phyloP scores from a whole-genome alignment of 2,797 vertebrate species.

The Chelmon rostratus region DNA sequence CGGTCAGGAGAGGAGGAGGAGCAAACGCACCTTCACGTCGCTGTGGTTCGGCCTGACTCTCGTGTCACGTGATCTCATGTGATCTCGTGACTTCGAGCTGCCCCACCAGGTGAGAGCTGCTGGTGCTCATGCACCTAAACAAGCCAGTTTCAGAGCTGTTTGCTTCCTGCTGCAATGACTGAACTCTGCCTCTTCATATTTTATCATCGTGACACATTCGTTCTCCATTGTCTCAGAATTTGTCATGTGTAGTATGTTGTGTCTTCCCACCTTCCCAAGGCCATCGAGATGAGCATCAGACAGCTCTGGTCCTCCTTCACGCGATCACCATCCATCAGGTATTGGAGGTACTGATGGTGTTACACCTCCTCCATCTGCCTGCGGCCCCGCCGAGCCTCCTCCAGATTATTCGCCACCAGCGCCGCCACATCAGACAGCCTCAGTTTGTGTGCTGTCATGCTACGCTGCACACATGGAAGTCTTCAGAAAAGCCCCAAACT shows the following conservation, averaged over 20 bases:
- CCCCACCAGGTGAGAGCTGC: not conserved
- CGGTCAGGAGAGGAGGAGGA: too few relatives aligned
- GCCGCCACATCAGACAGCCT: not conserved
- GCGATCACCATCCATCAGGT: not conserved
- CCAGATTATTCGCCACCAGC: not conserved
- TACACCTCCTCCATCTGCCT: not conserved
- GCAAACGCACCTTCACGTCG: too few relatives aligned
- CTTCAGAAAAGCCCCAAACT: conserved; percentile 15
- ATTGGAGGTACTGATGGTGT: not conserved
- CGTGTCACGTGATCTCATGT: too few relatives aligned
- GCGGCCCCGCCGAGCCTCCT: not conserved
- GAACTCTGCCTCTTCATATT: not conserved
- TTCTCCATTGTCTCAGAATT: not conserved
- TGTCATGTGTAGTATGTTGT: not conserved
- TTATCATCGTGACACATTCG: not conserved
- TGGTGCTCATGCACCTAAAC: not conserved
- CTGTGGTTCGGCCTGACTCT: too few relatives aligned
- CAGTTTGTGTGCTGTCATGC: conserved; percentile 16
- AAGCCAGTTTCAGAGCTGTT: not conserved
- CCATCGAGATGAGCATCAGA: not conserved
- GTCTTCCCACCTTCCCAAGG: not conserved
- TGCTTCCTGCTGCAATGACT: too few relatives aligned
- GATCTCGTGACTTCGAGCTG: too few relatives aligned
- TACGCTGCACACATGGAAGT: not conserved
- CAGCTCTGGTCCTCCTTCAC: not conserved